phyloP scores from a whole-genome alignment of 1,140 invertebrate genomes.

The Medauroidea extradentata region DNA sequence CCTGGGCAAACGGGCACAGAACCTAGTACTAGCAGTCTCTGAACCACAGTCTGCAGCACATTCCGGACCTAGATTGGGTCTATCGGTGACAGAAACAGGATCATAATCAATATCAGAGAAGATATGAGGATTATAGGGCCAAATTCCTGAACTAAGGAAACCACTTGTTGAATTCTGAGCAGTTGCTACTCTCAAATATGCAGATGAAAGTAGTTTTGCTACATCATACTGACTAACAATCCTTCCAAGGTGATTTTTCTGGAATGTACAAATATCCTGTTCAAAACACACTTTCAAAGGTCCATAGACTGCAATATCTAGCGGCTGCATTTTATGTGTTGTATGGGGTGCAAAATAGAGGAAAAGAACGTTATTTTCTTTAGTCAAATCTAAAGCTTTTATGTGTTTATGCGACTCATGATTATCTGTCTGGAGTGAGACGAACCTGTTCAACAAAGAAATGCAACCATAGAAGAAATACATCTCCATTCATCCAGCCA shows the following conservation, averaged over 20 bases:
- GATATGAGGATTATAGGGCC: no score
- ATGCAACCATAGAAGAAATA: constrained; percentile 22
- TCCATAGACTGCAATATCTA: constrained; percentile 43
- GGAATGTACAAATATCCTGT: constrained; percentile 16
- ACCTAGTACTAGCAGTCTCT: no score
- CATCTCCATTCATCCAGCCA: constrained; percentile 25
- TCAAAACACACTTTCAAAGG: constrained; percentile 39
- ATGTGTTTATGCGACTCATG: constrained; percentile 26
- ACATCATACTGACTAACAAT: neutral
- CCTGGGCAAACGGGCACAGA: no score
- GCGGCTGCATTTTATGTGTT: constrained; percentile 45
- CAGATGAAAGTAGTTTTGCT: neutral
- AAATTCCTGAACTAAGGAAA: no score
- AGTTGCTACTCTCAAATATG: no score
- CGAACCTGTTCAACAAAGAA: constrained; percentile 23
- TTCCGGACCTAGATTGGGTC: neutral
- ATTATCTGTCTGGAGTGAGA: constrained; percentile 24
- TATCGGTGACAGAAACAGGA: neutral
- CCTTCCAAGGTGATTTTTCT: constrained; percentile 21
- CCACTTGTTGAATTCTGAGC: no score
- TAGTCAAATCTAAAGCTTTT: constrained; percentile 23
- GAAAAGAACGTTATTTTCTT: constrained; percentile 25
- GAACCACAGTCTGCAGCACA: no score
- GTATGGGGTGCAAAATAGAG: constrained; percentile 46
- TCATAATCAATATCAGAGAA: no score